Conservation (phyloP, 2,888 invertebrate genomes). For the Chloroclystis v-ata region DNA sequence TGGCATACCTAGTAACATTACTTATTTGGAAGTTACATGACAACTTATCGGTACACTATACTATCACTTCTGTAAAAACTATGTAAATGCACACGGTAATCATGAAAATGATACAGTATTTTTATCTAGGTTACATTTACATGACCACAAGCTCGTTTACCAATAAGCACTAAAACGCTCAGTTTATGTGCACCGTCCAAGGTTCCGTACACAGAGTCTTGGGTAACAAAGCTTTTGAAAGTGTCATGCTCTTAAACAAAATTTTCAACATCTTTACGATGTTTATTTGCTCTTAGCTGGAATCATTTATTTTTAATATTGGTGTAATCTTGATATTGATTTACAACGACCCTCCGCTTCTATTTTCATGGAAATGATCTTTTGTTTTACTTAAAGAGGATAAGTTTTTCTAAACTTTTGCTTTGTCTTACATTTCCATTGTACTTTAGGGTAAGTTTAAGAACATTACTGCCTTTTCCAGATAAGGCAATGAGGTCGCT, state of each 20-base stretch:
- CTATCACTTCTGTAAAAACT: too few relatives aligned
- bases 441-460: conserved; percentile 60
- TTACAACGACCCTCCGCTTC: conserved; percentile 49
- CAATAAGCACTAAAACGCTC: conserved; percentile 35
- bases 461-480: conserved; percentile 55
- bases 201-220: conserved; percentile 25
- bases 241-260: neutral
- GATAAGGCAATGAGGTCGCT: too few relatives aligned
- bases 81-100: too few relatives aligned
- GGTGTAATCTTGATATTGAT: conserved; percentile 45
- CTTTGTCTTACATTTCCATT: conserved; percentile 65
- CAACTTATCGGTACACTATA: too few relatives aligned
- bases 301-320: conserved; percentile 50
- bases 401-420: conserved; percentile 62
- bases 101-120: conserved; percentile 28
- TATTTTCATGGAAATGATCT: conserved; percentile 60
- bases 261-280: too few relatives aligned
- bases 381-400: conserved; percentile 59
- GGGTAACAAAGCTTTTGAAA: conserved; percentile 14
- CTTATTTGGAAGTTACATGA: neutral
- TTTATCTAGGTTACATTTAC: conserved; percentile 51
- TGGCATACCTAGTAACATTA: too few relatives aligned
- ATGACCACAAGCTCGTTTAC: conserved; percentile 31
- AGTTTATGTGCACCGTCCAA: conserved; percentile 42
- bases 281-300: conserved; percentile 29